Evolutionary conservation across 2,113 vertebrate genomes (phyloP).

Genomic region (Cephalophus harveyi): DNA sequence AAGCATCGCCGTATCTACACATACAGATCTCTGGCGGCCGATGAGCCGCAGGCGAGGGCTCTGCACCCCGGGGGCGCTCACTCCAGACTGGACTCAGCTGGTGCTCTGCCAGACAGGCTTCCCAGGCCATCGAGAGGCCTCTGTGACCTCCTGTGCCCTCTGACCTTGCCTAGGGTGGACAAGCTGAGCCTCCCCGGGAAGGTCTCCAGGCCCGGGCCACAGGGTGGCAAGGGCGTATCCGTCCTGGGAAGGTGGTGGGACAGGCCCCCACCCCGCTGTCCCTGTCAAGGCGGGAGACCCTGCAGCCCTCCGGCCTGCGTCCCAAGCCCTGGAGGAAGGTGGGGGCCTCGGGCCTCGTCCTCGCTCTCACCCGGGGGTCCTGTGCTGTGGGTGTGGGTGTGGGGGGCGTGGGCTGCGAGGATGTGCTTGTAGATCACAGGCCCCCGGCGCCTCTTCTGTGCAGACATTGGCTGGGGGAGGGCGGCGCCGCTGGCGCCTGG

Average conservation of each 20-base stretch:
- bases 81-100: background rate
- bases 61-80: accelerated
- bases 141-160: background rate
- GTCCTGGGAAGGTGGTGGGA: background rate
- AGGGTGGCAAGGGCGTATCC: accelerated
- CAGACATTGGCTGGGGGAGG: background rate
- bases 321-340: background rate
- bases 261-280: accelerated
- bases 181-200: background rate
- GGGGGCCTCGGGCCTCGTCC: background rate
- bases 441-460: accelerated
- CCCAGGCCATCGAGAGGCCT: accelerated
- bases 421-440: background rate
- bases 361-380: background rate
- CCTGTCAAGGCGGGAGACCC: accelerated
- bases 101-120: background rate
- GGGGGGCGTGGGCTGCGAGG: accelerated
- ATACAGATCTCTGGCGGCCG: accelerated
- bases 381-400: background rate
- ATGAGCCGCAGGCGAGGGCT: background rate
- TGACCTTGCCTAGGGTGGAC: background rate
- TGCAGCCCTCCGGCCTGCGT: accelerated
- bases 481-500: no score
- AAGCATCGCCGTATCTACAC: background rate
- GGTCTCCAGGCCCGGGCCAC: background rate